Conservation (phyloP, 2,797 vertebrate genomes). For the Danio tinwini region DNA sequence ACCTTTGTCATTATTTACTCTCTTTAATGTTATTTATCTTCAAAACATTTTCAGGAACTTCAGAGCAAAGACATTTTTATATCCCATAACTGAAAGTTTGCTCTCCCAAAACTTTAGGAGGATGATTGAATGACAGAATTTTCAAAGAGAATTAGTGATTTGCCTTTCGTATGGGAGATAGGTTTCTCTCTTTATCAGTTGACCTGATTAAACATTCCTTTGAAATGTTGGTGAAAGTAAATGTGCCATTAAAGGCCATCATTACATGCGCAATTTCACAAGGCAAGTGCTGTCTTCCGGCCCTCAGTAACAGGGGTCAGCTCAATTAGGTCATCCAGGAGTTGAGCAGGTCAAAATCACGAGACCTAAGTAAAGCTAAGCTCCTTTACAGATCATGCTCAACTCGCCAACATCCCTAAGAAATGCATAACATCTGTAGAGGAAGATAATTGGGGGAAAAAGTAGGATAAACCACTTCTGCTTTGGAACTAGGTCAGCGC, state of each 20-base stretch:
- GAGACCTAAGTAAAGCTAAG: slow-evolving; percentile 2
- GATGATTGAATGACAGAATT: not conserved
- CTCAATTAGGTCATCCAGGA: slow-evolving; percentile 22
- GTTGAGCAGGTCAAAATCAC: slow-evolving; percentile 38
- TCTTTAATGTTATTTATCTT: too few species aligned
- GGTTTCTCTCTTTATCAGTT: not conserved
- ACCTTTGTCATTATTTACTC: too few species aligned
- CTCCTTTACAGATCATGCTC: not conserved
- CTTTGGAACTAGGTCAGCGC: slow-evolving; percentile 47
- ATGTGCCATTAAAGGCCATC: slow-evolving; percentile 6
- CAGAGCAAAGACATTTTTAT: too few species aligned
- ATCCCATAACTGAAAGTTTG: too few species aligned
- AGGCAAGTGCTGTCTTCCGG: slow-evolving; percentile 45
- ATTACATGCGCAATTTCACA: slow-evolving; percentile 46
- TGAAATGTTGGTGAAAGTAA: not conserved
- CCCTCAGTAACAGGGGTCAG: slow-evolving; percentile 30
- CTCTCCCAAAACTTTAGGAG: too few species aligned
- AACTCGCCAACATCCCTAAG: not conserved
- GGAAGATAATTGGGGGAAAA: slow-evolving; percentile 35
- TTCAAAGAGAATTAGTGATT: not conserved
- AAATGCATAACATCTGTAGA: slow-evolving; percentile 13
- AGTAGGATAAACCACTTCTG: slow-evolving; percentile 53
- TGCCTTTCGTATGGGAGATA: not conserved
- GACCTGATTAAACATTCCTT: slow-evolving; percentile 15
- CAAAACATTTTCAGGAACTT: too few species aligned